Conservation (phyloP, 2,113 vertebrate genomes). For the Ornithorhynchus anatinus region DNA sequence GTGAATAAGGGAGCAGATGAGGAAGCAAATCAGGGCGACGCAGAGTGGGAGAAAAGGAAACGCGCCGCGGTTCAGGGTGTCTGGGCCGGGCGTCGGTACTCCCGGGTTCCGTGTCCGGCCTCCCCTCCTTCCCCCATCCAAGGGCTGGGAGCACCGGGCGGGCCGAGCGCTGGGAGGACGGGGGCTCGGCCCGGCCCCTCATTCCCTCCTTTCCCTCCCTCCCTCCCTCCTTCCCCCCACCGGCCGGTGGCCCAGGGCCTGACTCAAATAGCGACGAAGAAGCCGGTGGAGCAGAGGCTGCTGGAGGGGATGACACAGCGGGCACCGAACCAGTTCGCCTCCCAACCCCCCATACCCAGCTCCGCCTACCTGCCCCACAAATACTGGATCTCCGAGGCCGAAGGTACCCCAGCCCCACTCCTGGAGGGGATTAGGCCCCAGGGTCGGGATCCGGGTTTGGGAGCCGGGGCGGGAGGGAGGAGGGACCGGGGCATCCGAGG, state of each 20-base stretch:
- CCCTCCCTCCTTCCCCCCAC: no score
- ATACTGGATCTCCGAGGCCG: conserved; percentile 36
- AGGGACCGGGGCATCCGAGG: not conserved
- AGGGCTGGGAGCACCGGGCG: no score
- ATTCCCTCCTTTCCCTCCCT: not conserved
- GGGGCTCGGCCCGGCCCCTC: not conserved
- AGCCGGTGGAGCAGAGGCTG: not conserved
- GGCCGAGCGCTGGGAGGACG: no score
- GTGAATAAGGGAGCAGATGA: no score
- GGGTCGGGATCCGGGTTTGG: not conserved
- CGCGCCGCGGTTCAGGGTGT: no score
- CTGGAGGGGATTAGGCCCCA: not conserved
- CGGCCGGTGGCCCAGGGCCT: conserved; percentile 61
- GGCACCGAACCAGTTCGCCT: conserved; percentile 19
- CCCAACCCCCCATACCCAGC: not conserved
- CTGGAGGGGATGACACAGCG: conserved; percentile 36
- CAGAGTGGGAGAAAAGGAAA: no score
- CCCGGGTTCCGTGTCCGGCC: not conserved
- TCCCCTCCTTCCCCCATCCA: not conserved
- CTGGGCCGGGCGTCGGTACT: not conserved
- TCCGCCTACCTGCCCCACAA: conserved; percentile 28
- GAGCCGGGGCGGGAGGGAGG: not conserved
- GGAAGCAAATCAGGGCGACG: no score
- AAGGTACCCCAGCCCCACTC: conserved; percentile 46
- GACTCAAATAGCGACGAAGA: not conserved